Evolutionary conservation across 2,888 invertebrate genomes (phyloP), one percentile per base, ranked within the genome.

Genomic region (Laothoe populi): DNA sequence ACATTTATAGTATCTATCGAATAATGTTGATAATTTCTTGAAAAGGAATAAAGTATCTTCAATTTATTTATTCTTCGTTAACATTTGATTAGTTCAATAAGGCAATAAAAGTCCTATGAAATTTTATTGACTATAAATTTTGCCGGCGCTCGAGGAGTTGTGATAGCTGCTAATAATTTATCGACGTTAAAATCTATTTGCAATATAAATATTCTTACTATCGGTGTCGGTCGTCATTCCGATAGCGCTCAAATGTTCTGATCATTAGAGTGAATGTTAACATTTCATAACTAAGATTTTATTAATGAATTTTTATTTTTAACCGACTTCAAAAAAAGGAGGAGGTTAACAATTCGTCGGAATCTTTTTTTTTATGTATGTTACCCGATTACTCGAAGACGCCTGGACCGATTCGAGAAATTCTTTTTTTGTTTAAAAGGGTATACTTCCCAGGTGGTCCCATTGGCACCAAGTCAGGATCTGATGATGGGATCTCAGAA

Each of bases 1-100:
- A 35, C 16, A 53, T 53, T 53, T 35, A 19, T 35, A 35, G 11
- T 53, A 31, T 4, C 10, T 26, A 53, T 53, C 19, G 19, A 53
- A 35, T 35, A 31, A 35, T 19, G 35, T 35, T 31, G 19, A 19
- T 8, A 8, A 10, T 8, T 31, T 48, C 23, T 45, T 44, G 1
- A 19, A 46, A 26, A n/a, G 23, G 7, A n/a, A 48, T 24, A 48
- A 13, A 10, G 31, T 2, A 31, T 4, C 7, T 10, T 49, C 19
- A 26, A 48, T 24, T n/a, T n/a, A 31, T 31, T 49, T 16, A 26
- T 31, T 49, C 16, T 3, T n/a, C 10, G 16, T 16, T 16, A 35
- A 35, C 0, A 53, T 19, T 19, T 2, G 4, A 11, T 16, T 4
- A 19, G 10, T 19, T 53, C 31, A 35, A 31, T 19, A 53, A 35